A percentile compares a stretch with the other conserved stretches of the same genome.
Evolutionary conservation across 2,797 vertebrate species (phyloP).

Genomic region (Molossus molossus): DNA sequence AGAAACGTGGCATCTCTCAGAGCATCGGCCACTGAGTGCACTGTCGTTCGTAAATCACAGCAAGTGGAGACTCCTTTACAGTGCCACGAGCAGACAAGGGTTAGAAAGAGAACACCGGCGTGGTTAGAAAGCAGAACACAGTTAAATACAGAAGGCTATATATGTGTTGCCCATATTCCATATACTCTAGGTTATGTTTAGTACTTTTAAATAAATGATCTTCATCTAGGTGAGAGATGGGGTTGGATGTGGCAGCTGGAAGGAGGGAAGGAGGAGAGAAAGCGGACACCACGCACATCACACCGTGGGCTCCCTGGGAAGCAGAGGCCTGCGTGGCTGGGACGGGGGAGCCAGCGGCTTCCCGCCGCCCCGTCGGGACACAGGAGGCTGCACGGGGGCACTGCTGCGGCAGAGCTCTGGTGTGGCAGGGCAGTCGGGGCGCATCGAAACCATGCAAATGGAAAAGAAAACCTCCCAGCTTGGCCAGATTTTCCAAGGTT

Average conservation of each 20-base stretch:
- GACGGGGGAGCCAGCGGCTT: conserved; percentile 54
- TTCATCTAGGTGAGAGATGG: conserved; percentile 69
- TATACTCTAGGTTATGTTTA: conserved; percentile 74
- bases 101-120: conserved; percentile 83
- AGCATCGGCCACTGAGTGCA: conserved; percentile 68
- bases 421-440: accelerated
- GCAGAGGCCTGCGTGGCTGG: conserved; percentile 46
- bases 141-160: conserved; percentile 77
- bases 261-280: conserved; percentile 14
- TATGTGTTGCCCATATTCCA: conserved; percentile 76
- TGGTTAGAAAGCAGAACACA: conserved; percentile 77
- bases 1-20: conserved; percentile 78
- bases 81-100: conserved; percentile 69
- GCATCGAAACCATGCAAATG: background rate
- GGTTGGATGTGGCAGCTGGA: conserved; percentile 70
- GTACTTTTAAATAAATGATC: conserved; percentile 83
- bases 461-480: conserved; percentile 45
- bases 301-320: conserved; percentile 8
- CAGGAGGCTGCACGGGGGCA: background rate
- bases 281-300: background rate
- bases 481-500: conserved; percentile 31
- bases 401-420: background rate
- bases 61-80: conserved; percentile 71
- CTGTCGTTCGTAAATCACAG: conserved; percentile 70
- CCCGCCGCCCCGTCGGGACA: background rate